Conservation (phyloP, 2,797 vertebrate genomes). For the Pteropus rufus region DNA sequence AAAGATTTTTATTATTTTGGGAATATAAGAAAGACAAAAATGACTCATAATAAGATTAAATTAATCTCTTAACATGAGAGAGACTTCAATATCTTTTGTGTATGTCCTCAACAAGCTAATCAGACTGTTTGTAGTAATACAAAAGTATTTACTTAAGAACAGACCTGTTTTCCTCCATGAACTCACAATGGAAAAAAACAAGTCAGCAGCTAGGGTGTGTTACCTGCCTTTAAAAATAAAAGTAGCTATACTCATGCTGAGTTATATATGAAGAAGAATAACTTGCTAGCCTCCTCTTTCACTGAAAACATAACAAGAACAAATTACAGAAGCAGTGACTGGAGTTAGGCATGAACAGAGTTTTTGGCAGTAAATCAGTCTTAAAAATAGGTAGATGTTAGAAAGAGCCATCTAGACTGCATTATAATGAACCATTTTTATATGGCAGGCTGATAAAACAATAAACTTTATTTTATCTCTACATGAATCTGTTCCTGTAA, state of each 20-base stretch:
- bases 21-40: neutral
- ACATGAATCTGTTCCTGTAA: neutral
- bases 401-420: neutral
- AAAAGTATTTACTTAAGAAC: slow-evolving; percentile 7
- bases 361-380: neutral
- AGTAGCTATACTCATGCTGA: neutral
- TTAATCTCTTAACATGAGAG: neutral
- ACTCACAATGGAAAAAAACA: neutral
- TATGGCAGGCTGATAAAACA: neutral
- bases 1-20: neutral
- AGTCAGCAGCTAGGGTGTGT: neutral
- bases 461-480: neutral
- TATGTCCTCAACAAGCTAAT: neutral
- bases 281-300: neutral
- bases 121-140: slow-evolving; percentile 23
- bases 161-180: neutral
- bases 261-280: neutral
- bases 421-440: slow-evolving; percentile 27
- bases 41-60: neutral
- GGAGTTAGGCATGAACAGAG: neutral
- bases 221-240: neutral
- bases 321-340: neutral
- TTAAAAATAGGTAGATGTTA: neutral
- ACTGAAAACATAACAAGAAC: neutral
- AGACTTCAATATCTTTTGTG: neutral